Evolutionary conservation across 2,113 vertebrate genomes (phyloP), one percentile per base, ranked within the genome.

Genomic region (Rhinogobius similis): DNA sequence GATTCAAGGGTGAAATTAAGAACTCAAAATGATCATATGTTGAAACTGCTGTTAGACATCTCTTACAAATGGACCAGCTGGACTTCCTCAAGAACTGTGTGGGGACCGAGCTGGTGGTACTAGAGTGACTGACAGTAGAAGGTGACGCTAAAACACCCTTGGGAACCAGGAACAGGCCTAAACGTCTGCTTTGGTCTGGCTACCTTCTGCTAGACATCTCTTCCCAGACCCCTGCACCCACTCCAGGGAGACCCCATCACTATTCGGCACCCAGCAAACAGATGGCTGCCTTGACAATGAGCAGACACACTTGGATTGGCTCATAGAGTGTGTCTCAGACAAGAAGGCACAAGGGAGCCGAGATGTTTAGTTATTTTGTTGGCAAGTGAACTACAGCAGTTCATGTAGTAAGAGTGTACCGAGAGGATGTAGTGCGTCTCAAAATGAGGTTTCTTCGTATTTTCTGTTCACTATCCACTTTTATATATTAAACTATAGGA

Each of bases 281-380:
- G 86, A 90, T 88, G 87, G 88, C 80, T 83, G 73, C 82, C 84
- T 87, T 86, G 85, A 88, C 86, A 72, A 86, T 82, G 73, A 75
- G 67, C 16, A 32, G 65, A 66, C 82, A 76, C 36, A 70, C 62
- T 65, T 29, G 0, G 65, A 76, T 55, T 87, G 81, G 83, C 61
- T 77, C 7, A 4, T 16, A 26, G 46, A 77, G 43, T 26, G 70
- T 36, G 63, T 23, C 65, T 70, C 70, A 73, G 74, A 58, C 14
- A 1, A 18, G 10, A 38, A 69, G 65, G 52, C 65, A 63, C 23
- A 59, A 65, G 62, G 27, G 38, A 72, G 26, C 38, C 0, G 27
- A 75, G 70, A 58, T 36, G 65, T 69, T 73, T 24, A 29, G 20
- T 71, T 43, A 56, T 71, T 46, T 13, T 71, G 55, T 73, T 72